A percentile compares a stretch with the other conserved stretches of the same genome.
Evolutionary conservation across 1,140 invertebrate genomes (phyloP).

Genomic region (Bombus huntii): DNA sequence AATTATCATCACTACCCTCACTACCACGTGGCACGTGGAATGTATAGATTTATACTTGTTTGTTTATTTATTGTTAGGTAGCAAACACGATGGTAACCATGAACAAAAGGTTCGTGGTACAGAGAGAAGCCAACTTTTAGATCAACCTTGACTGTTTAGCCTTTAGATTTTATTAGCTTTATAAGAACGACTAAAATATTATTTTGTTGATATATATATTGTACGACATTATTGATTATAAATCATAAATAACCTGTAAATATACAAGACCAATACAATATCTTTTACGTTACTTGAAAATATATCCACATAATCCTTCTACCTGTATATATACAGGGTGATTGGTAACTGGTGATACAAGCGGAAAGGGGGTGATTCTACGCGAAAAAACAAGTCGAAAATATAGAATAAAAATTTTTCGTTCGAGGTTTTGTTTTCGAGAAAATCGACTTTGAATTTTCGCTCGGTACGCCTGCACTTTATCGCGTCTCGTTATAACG

Average conservation of each 20-base stretch:
- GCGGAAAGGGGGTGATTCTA: too few species aligned
- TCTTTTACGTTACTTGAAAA: conserved; percentile 9
- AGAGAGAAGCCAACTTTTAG: conserved; percentile 62
- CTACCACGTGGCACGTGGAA: conserved; percentile 48
- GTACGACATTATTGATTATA: conserved; percentile 72
- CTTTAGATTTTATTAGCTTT: conserved; percentile 74
- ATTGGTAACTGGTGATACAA: too few species aligned
- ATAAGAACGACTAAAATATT: conserved; percentile 72
- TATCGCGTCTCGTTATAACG: too few species aligned
- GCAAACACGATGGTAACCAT: conserved; percentile 47
- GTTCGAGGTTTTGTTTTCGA: too few species aligned
- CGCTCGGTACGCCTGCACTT: too few species aligned
- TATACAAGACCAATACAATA: conserved; percentile 66
- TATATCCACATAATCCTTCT: not conserved
- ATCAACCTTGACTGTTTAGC: conserved; percentile 74
- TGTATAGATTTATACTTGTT: conserved; percentile 71
- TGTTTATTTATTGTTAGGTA: conserved; percentile 72
- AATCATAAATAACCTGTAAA: conserved; percentile 73
- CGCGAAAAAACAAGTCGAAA: too few species aligned
- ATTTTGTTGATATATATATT: conserved; percentile 76
- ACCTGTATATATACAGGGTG: too few species aligned
- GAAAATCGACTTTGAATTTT: too few species aligned
- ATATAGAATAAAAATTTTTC: too few species aligned
- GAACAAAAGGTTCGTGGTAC: conserved; percentile 20
- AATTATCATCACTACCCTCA: conserved; percentile 54